phyloP scores from a whole-genome alignment of 2,797 vertebrate genomes.

The Loriculus beryllinus region DNA sequence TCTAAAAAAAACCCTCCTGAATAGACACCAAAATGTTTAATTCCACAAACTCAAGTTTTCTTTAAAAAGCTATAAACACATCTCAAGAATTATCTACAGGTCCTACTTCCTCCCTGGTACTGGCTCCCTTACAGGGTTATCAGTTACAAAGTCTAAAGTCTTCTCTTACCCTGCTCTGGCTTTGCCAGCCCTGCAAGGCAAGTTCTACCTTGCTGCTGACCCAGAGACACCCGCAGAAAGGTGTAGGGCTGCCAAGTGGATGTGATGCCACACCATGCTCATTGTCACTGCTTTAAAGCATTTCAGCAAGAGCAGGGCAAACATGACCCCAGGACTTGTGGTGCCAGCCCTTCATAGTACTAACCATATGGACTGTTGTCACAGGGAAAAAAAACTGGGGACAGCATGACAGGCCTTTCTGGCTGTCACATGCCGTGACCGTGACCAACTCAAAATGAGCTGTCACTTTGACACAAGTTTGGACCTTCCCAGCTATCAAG shows the following conservation, averaged over 20 bases:
- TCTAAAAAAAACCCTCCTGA: background rate
- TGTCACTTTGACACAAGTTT: background rate
- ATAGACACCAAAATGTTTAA: background rate
- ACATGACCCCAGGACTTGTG: background rate
- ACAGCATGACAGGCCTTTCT: background rate
- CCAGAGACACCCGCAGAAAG: background rate
- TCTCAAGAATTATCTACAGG: background rate
- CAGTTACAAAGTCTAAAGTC: background rate
- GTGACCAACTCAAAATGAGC: background rate
- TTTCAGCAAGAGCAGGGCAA: background rate
- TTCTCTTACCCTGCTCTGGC: background rate
- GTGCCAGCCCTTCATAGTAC: background rate
- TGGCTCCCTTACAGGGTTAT: background rate
- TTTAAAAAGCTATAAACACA: background rate
- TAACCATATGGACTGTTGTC: background rate
- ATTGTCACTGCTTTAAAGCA: background rate
- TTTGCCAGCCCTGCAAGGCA: background rate
- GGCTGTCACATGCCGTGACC: background rate
- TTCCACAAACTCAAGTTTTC: background rate
- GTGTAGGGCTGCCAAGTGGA: background rate
- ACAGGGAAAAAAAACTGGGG: background rate
- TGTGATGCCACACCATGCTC: rapidly evolving
- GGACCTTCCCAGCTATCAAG: background rate
- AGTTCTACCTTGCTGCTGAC: background rate
- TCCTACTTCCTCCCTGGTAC: background rate